These are phyloP conservation scores for Andrena fulva DNA, from an alignment of 2,888 invertebrate genomes.

Conservation along the genomic window DNA sequence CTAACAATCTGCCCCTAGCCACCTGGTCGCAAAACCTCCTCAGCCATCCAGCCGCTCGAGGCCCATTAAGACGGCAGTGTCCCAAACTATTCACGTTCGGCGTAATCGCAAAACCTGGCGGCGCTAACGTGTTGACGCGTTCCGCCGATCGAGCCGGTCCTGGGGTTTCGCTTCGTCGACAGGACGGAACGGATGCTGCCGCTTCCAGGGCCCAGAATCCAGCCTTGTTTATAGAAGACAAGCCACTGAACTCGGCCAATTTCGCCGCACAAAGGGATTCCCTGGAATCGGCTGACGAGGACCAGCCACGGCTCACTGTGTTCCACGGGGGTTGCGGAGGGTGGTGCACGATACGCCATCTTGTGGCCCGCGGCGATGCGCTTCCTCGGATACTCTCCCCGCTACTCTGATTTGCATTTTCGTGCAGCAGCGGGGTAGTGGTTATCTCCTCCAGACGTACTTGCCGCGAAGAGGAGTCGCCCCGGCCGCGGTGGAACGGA, in stretches of 20 bases:
- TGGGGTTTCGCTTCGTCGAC: constrained; percentile 42
- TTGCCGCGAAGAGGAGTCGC: constrained; percentile 7
- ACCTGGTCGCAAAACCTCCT: no score
- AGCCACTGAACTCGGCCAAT: constrained; percentile 73
- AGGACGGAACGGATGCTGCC: constrained; percentile 43
- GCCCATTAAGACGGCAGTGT: background rate
- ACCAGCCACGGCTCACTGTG: constrained; percentile 13
- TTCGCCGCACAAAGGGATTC: constrained; percentile 72
- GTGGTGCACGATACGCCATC: constrained; percentile 34
- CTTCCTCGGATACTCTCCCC: constrained; percentile 36
- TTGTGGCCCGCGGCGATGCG: constrained; percentile 50
- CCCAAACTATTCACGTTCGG: background rate
- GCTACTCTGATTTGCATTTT: constrained; percentile 66
- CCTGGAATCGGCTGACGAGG: constrained; percentile 49
- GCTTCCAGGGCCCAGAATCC: constrained; percentile 50
- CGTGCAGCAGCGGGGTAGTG: constrained; percentile 2
- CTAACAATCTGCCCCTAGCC: no score
- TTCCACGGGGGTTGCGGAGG: background rate
- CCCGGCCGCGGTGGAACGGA: constrained; percentile 7
- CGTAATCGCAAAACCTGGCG: background rate
- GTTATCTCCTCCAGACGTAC: constrained; percentile 53
- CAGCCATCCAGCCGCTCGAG: background rate
- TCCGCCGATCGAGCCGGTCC: constrained; percentile 6
- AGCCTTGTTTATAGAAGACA: constrained; percentile 75
- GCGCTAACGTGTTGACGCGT: background rate